Conservation (phyloP, 2,113 vertebrate species). For the Chionodraco myersi region DNA sequence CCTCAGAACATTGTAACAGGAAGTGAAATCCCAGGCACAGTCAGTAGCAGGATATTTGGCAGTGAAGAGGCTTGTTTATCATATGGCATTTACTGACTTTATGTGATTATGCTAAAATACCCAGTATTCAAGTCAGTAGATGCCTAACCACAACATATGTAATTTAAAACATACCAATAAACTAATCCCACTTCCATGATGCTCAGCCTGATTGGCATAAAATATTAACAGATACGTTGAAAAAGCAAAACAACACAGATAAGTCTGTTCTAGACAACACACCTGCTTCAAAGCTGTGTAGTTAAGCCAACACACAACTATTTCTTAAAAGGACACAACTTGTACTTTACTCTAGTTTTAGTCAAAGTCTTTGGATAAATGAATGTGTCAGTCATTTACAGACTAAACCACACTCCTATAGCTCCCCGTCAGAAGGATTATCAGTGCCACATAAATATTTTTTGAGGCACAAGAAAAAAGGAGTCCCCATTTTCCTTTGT, state of each 20-base stretch:
- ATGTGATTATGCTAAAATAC: conserved; percentile 18
- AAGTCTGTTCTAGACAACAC: conserved; percentile 5
- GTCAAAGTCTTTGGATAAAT: conserved; percentile 29
- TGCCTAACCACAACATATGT: conserved; percentile 4
- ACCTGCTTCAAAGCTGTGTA: conserved; percentile 1
- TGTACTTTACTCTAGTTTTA: conserved; percentile 9
- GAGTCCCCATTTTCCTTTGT: neutral
- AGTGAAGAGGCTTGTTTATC: conserved; percentile 42
- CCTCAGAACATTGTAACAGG: conserved; percentile 7
- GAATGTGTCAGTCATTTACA: conserved; percentile 3
- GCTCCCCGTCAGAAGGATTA: conserved; percentile 35
- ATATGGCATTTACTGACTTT: conserved; percentile 13
- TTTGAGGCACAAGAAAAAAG: conserved; percentile 31
- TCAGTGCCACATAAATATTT: conserved; percentile 34
- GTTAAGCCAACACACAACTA: conserved; percentile 3
- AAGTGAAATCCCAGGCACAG: conserved; percentile 35
- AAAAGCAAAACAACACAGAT: conserved; percentile 19
- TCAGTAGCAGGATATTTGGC: conserved; percentile 41
- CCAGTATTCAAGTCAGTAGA: conserved; percentile 25
- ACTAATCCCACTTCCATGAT: neutral
- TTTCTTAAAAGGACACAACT: conserved; percentile 27
- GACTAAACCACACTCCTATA: neutral
- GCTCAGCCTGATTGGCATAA: conserved; percentile 17
- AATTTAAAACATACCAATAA: neutral
- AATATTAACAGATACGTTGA: neutral